phyloP scores from a whole-genome alignment of 2,888 invertebrate species.

The Oscheius sp. region DNA sequence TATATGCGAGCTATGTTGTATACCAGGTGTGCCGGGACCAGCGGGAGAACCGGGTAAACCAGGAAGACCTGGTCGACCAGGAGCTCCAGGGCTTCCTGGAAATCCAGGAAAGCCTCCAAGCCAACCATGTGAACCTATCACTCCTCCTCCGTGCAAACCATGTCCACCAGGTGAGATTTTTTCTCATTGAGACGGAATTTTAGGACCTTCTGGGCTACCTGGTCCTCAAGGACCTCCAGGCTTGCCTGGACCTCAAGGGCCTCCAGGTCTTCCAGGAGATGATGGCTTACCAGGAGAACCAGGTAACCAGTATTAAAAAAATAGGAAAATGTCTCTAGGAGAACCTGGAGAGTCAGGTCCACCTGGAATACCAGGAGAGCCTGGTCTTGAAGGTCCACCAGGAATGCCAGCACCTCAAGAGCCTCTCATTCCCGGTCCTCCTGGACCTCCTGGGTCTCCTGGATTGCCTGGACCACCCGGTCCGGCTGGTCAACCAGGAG shows the following conservation, averaged over 20 bases:
- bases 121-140: constrained; percentile 15
- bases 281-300: constrained; percentile 63
- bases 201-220: constrained; percentile 61
- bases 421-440: background rate
- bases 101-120: constrained; percentile 12
- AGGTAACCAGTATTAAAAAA: background rate
- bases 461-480: constrained; percentile 4
- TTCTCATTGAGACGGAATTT: constrained; percentile 38
- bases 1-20: background rate
- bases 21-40: constrained; percentile 51
- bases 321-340: background rate
- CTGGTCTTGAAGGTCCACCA: constrained; percentile 34
- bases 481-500: background rate
- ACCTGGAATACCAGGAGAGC: constrained; percentile 33
- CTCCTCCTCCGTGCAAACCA: constrained; percentile 13
- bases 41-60: constrained; percentile 60
- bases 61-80: constrained; percentile 31
- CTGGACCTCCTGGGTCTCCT: background rate
- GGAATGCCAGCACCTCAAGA: constrained; percentile 1
- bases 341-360: constrained; percentile 33
- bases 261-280: constrained; percentile 60
- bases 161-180: background rate
- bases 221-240: constrained; percentile 51
- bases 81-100: constrained; percentile 10
- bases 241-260: constrained; percentile 58